Evolutionary conservation across 2,113 vertebrate genomes (phyloP), one percentile per base, ranked within the genome.

Genomic region (Apodemus sylvaticus): DNA sequence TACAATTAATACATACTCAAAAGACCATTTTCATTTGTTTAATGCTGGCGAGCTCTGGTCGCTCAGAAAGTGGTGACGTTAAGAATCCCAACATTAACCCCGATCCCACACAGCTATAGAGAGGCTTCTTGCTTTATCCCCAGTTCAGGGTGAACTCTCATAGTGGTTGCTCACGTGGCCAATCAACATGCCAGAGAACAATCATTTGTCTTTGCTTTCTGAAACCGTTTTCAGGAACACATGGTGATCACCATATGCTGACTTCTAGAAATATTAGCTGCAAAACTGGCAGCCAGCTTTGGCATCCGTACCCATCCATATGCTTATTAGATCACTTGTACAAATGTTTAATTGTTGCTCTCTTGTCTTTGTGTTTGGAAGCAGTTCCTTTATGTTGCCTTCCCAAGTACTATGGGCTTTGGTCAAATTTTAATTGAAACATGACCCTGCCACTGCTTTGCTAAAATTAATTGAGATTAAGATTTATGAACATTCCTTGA

Each of bases 1-100:
- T 87, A 94, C 96, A 97, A 97, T 97, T 98, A 97, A 93, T 93
- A 94, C 95, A 96, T 92, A 94, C 95, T 95, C 94, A 94, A 85
- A 97, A 94, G 89, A 91, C 93, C 93, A 71, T 97, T 97, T 97
- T 94, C 22, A 0, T 94, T 96, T 95, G 86, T 96, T 96, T 90
- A 51, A 87, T 89, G 93, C 94, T 97, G 95, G 94, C 58, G 94
- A 93, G 89, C 94, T 91, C 94, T 91, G 26, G 94, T 97, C 96
- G 66, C 86, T 90, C 94, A 93, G 96, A 90, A 90, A 89, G 92
- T 68, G 55, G 78, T 95, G 92, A 94, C 71, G 12, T 95, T 94
- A 96, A 78, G 60, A 94, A 76, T 73, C 64, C 95, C 77, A 74
- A 85, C 90, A 89, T 94, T 92, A 93, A 70, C 71, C 45, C 51